These are phyloP conservation scores for Tinamus guttatus DNA, from an alignment of 2,113 vertebrate species.

Conservation along the genomic window DNA sequence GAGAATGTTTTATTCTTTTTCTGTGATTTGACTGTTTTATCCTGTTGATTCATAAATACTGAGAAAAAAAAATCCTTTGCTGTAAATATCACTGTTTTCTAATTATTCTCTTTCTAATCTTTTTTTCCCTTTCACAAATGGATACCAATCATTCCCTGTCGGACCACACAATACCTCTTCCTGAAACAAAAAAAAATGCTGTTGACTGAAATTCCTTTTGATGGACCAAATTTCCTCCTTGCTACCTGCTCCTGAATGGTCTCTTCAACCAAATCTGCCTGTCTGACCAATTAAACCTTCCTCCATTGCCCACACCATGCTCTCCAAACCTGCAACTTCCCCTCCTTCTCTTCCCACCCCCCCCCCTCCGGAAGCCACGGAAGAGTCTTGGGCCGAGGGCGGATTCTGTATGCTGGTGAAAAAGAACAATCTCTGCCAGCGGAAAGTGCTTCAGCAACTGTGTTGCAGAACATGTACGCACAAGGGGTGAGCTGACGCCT, in stretches of 20 bases:
- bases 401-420: conserved; percentile 99
- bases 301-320: conserved; percentile 70
- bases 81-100: conserved; percentile 82
- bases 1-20: conserved; percentile 45
- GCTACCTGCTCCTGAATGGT: conserved; percentile 84
- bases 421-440: conserved; percentile 99
- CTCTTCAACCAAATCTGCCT: conserved; percentile 80
- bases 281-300: conserved; percentile 84
- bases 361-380: conserved; percentile 96
- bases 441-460: conserved; percentile 98
- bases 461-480: conserved; percentile 99
- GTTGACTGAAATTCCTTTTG: conserved; percentile 86
- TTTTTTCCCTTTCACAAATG: conserved; percentile 83
- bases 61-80: conserved; percentile 73
- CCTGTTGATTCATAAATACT: conserved; percentile 73
- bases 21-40: conserved; percentile 52
- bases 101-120: conserved; percentile 83
- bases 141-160: conserved; percentile 87
- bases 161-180: conserved; percentile 88
- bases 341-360: conserved; percentile 80
- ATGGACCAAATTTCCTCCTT: conserved; percentile 86
- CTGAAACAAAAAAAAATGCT: conserved; percentile 80
- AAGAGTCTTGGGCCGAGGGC: conserved; percentile 99
- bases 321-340: conserved; percentile 80
- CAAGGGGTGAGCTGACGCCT: conserved; percentile 90